Evolutionary conservation across 1,140 invertebrate species (phyloP).

Genomic region (Conus ventricosus): DNA sequence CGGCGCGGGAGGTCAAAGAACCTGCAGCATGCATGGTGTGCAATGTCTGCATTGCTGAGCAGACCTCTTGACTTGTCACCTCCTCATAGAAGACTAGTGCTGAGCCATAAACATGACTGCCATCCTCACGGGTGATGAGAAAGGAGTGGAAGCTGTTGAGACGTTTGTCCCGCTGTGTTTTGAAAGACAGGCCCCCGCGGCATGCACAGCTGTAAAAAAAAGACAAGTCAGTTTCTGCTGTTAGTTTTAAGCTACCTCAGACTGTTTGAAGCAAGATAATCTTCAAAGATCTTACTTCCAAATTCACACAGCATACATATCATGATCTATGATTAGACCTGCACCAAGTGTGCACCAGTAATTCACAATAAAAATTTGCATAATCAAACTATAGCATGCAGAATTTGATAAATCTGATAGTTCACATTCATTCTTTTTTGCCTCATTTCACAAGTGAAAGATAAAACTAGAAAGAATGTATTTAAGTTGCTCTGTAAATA

Average conservation of each 20-base stretch:
- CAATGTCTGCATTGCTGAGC: constrained; percentile 94
- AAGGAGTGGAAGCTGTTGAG: constrained; percentile 96
- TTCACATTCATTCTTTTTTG: no score
- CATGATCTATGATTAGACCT: no score
- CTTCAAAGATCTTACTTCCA: no score
- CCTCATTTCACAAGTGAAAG: no score
- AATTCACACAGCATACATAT: no score
- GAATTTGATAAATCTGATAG: no score
- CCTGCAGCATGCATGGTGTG: constrained; percentile 95
- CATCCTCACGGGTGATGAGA: constrained; percentile 97
- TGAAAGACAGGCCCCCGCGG: constrained; percentile 95
- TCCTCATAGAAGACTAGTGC: constrained; percentile 97
- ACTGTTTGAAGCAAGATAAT: neutral
- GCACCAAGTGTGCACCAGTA: no score
- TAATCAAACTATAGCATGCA: no score
- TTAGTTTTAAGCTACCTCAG: neutral
- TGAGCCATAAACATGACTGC: constrained; percentile 93
- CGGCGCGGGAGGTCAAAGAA: constrained; percentile 43
- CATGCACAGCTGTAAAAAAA: constrained; percentile 85
- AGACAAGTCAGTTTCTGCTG: neutral
- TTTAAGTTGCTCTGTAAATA: no score
- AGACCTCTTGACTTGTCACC: constrained; percentile 92
- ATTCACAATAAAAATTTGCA: no score
- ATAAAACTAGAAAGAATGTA: no score
- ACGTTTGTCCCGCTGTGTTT: constrained; percentile 93